These are phyloP conservation scores for Drosophila meridionalis DNA, from an alignment of 2,888 invertebrate species.

Conservation along the genomic window DNA sequence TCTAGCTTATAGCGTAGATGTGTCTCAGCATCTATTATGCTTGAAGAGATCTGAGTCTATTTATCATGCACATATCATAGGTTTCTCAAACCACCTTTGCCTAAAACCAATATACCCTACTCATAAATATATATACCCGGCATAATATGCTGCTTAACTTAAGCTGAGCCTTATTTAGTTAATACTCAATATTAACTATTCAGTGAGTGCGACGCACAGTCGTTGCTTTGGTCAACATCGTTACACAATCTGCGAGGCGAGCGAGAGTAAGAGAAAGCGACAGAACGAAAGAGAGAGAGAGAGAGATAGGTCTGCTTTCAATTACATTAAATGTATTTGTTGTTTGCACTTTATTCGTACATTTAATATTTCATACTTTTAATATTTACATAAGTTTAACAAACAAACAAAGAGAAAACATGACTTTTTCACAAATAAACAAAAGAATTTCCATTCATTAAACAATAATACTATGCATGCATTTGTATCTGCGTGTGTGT, in stretches of 20 bases:
- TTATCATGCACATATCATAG: background rate
- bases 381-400: constrained; percentile 82
- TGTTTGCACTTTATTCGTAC: constrained; percentile 82
- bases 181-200: constrained; percentile 1
- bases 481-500: constrained; percentile 67
- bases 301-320: constrained; percentile 40
- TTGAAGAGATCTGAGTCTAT: too few species aligned
- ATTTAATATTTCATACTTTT: constrained; percentile 82
- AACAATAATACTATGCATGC: constrained; percentile 81
- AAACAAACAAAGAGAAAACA: constrained; percentile 81
- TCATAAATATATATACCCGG: background rate
- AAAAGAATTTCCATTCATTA: constrained; percentile 81
- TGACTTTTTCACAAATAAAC: constrained; percentile 81
- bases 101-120: background rate
- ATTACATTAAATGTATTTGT: constrained; percentile 82
- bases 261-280: constrained; percentile 9
- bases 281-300: background rate
- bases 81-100: background rate
- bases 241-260: background rate
- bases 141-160: background rate
- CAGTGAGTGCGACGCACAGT: background rate
- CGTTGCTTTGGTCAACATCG: background rate
- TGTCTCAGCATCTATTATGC: background rate
- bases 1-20: background rate
- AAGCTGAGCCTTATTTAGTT: background rate